These are phyloP conservation scores for Coptodon rendalli DNA, from an alignment of 2,113 vertebrate species.

Conservation along the genomic window DNA sequence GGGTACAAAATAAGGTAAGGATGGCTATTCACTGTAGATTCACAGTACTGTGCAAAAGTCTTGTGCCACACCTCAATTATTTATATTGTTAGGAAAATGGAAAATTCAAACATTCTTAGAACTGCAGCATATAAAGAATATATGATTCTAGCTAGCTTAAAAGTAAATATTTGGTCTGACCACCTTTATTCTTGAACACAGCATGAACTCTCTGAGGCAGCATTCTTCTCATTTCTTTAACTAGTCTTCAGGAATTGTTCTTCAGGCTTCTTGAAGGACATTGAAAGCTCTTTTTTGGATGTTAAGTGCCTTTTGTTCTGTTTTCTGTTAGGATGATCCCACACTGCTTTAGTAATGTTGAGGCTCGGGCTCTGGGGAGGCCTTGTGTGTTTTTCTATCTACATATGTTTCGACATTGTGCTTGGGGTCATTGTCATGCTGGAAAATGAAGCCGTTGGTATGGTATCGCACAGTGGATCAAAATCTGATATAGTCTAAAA, in stretches of 20 bases:
- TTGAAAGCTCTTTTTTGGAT: neutral
- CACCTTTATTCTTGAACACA: neutral
- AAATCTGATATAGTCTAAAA: neutral
- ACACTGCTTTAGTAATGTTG: neutral
- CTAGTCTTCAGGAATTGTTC: neutral
- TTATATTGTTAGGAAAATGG: neutral
- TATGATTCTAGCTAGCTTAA: neutral
- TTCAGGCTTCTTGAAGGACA: neutral
- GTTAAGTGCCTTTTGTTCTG: neutral
- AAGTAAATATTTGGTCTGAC: neutral
- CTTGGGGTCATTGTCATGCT: neutral
- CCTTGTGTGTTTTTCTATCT: neutral
- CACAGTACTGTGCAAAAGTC: neutral
- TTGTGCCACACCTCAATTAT: neutral
- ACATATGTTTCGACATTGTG: neutral
- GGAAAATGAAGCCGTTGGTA: neutral
- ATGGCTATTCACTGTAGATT: neutral
- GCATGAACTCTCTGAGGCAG: neutral
- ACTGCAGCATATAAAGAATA: neutral
- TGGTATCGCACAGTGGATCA: neutral
- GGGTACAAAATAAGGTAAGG: neutral
- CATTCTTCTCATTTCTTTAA: neutral
- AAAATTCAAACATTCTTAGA: neutral
- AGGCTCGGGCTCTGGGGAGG: neutral
- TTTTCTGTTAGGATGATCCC: neutral